A percentile compares a stretch with the other conserved stretches of the same genome.
phyloP scores from a whole-genome alignment of 2,888 invertebrate genomes.

The Harmothoe impar region DNA sequence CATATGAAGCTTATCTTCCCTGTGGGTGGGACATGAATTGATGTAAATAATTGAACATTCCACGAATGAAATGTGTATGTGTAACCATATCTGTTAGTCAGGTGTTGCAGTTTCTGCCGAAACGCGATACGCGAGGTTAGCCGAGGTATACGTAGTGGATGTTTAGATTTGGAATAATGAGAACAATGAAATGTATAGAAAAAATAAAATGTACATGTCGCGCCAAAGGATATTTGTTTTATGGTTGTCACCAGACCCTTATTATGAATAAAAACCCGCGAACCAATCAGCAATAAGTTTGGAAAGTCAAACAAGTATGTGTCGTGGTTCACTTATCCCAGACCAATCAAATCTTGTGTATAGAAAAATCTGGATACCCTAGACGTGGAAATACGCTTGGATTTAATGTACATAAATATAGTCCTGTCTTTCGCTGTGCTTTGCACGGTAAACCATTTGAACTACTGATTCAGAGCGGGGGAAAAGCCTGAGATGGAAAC shows the following conservation, averaged over 20 bases:
- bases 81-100: constrained; percentile 41
- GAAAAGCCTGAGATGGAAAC: too few species aligned
- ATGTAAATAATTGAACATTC: constrained; percentile 49
- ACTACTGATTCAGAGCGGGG: too few species aligned
- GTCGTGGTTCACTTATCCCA: background rate
- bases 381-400: too few species aligned
- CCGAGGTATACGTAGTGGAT: background rate
- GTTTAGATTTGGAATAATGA: background rate
- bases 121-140: background rate
- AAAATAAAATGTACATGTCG: background rate
- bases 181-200: background rate
- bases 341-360: too few species aligned
- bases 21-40: constrained; percentile 20
- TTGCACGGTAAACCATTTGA: too few species aligned
- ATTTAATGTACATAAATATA: too few species aligned
- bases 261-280: background rate
- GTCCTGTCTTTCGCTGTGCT: too few species aligned
- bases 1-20: background rate
- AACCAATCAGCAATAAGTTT: constrained; percentile 48
- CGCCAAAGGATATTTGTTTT: constrained; percentile 23
- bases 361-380: too few species aligned
- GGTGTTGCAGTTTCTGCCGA: background rate
- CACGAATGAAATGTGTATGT: constrained; percentile 19
- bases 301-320: background rate
- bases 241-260: background rate